Conservation (phyloP, 2,797 vertebrate genomes). For the Ctenochaetus hawaiiensis region DNA sequence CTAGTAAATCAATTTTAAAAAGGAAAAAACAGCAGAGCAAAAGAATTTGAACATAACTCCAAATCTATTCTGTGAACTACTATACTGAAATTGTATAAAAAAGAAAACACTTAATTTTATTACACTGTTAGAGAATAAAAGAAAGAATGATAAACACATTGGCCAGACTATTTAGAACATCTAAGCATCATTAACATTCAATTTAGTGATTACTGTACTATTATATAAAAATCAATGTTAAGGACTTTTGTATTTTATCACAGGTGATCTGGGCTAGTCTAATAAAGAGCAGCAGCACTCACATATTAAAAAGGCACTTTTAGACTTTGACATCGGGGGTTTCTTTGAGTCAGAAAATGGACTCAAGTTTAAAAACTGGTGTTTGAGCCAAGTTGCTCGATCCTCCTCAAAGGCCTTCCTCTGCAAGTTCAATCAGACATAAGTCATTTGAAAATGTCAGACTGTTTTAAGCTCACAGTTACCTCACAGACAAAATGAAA, state of each 20-base stretch:
- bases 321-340: conserved; percentile 70
- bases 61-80: no score
- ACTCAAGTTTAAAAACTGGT: conserved; percentile 85
- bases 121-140: not conserved
- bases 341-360: conserved; percentile 80
- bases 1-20: no score
- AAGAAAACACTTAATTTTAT: not conserved
- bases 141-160: not conserved
- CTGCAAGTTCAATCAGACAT: conserved; percentile 61
- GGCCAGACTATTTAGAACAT: not conserved
- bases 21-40: not conserved
- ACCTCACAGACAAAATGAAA: no score
- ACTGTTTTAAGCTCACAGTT: no score
- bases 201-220: not conserved
- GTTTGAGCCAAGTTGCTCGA: conserved; percentile 84
- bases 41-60: not conserved
- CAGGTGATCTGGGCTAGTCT: not conserved
- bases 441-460: not conserved
- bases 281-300: conserved; percentile 48
- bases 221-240: not conserved
- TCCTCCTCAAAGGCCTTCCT: conserved; percentile 86
- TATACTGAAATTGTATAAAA: not conserved
- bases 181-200: not conserved
- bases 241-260: not conserved
- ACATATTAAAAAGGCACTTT: conserved; percentile 81